A percentile compares a stretch with the other conserved stretches of the same genome.
phyloP scores from a whole-genome alignment of 1,140 invertebrate species.

The Trachelipus rathkii region DNA sequence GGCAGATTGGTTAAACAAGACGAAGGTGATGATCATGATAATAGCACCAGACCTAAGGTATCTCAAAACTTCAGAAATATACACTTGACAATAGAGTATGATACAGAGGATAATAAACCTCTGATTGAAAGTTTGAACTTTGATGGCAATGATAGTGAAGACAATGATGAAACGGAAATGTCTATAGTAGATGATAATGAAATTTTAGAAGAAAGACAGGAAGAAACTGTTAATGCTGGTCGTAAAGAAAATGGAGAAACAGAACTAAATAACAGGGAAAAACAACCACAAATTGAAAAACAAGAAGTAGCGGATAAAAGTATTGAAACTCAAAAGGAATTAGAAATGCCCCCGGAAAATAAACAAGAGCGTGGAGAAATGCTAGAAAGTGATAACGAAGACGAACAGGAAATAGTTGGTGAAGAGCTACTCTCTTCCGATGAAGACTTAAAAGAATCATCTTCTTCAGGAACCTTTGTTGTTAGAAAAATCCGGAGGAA shows the following conservation, averaged over 20 bases:
- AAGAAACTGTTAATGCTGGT: slow-evolving; percentile 24
- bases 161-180: neutral
- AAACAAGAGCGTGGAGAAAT: no score
- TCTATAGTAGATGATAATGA: neutral
- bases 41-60: neutral
- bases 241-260: neutral
- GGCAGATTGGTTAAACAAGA: neutral
- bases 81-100: neutral
- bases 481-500: slow-evolving; percentile 69
- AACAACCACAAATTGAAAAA: neutral
- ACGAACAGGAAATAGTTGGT: slow-evolving; percentile 44
- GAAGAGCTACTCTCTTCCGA: slow-evolving; percentile 47
- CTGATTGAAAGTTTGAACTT: slow-evolving; percentile 42
- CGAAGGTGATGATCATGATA: neutral
- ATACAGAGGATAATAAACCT: slow-evolving; percentile 16
- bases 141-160: slow-evolving; percentile 33
- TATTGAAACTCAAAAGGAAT: slow-evolving; percentile 42
- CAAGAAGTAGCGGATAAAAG: neutral
- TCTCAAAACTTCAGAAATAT: neutral
- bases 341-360: slow-evolving; percentile 5
- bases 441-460: slow-evolving; percentile 45
- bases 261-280: slow-evolving; percentile 16
- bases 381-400: slow-evolving; percentile 35
- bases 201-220: neutral
- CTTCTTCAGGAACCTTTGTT: slow-evolving; percentile 54